Percentiles rank a stretch among this genome's conserved stretches.
phyloP scores from a whole-genome alignment of 2,888 invertebrate genomes.

The Parascotia fuliginaria region DNA sequence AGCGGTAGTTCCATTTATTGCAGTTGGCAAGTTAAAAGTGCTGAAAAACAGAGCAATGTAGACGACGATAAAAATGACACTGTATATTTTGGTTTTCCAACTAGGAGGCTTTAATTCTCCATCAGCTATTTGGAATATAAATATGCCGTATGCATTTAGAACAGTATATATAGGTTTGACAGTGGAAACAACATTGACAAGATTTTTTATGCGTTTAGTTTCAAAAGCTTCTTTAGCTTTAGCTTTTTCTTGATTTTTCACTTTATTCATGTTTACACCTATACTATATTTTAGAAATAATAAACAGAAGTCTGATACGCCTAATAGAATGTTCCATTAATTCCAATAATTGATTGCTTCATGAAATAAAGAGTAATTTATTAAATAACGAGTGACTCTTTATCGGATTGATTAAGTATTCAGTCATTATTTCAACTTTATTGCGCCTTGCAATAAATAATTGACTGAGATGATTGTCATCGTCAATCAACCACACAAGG shows the following conservation, averaged over 20 bases:
- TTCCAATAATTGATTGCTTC: too few relatives aligned
- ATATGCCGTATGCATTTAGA: conserved; percentile 59
- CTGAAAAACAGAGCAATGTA: conserved; percentile 32
- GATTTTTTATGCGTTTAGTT: conserved; percentile 20
- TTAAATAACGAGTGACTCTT: too few relatives aligned
- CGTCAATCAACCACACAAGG: too few relatives aligned
- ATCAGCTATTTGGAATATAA: conserved; percentile 47
- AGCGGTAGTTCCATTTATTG: conserved; percentile 21
- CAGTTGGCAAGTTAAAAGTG: conserved; percentile 26
- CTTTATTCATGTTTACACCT: too few relatives aligned
- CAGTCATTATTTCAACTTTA: too few relatives aligned
- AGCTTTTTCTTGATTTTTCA: conserved; percentile 8
- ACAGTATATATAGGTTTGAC: conserved; percentile 47
- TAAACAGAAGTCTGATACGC: too few relatives aligned
- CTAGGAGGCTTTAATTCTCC: conserved; percentile 42
- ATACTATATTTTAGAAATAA: too few relatives aligned
- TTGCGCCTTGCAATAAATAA: too few relatives aligned
- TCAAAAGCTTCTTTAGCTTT: conserved; percentile 12
- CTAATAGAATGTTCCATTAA: too few relatives aligned
- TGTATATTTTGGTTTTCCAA: conserved; percentile 47
- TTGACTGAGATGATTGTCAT: too few relatives aligned
- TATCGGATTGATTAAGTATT: too few relatives aligned
- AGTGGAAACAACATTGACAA: conserved; percentile 32
- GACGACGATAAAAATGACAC: conserved; percentile 29
- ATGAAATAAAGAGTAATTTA: too few relatives aligned